A percentile compares a stretch with the other conserved stretches of the same genome.
Evolutionary conservation across 2,888 invertebrate species (phyloP).

Genomic region (Eristalis pertinax): DNA sequence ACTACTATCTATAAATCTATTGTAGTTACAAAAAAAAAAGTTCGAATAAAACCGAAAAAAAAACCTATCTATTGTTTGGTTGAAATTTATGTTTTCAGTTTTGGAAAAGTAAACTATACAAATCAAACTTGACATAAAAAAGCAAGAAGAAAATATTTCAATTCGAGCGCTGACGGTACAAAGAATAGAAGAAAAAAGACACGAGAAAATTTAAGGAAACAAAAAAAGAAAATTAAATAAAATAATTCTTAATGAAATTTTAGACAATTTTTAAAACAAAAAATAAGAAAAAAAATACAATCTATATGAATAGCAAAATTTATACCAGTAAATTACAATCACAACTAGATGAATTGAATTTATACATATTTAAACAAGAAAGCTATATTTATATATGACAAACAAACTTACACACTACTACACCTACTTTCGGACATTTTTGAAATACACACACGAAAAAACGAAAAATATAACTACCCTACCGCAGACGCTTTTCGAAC

Average conservation of each 20-base stretch:
- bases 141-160: slow-evolving; percentile 65
- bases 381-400: slow-evolving; percentile 40
- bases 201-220: slow-evolving; percentile 31
- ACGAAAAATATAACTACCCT: slow-evolving; percentile 8
- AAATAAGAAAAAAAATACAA: slow-evolving; percentile 41
- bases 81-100: slow-evolving; percentile 25
- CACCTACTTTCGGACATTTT: slow-evolving; percentile 15
- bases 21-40: slow-evolving; percentile 48
- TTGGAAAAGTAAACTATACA: slow-evolving; percentile 30
- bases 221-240: slow-evolving; percentile 53
- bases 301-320: slow-evolving; percentile 57
- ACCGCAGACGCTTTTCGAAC: slow-evolving; percentile 51
- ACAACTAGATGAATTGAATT: slow-evolving; percentile 58
- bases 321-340: slow-evolving; percentile 44
- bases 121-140: slow-evolving; percentile 53
- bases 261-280: slow-evolving; percentile 63
- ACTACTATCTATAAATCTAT: slow-evolving; percentile 47
- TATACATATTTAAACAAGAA: slow-evolving; percentile 24
- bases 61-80: slow-evolving; percentile 30
- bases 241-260: slow-evolving; percentile 58
- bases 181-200: slow-evolving; percentile 72
- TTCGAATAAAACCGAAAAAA: slow-evolving; percentile 49
- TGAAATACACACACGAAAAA: too few species aligned
- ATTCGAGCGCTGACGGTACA: slow-evolving; percentile 81
- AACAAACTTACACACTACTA: not conserved